These are phyloP conservation scores for Heterotis niloticus DNA, from an alignment of 2,113 vertebrate species.

Conservation along the genomic window DNA sequence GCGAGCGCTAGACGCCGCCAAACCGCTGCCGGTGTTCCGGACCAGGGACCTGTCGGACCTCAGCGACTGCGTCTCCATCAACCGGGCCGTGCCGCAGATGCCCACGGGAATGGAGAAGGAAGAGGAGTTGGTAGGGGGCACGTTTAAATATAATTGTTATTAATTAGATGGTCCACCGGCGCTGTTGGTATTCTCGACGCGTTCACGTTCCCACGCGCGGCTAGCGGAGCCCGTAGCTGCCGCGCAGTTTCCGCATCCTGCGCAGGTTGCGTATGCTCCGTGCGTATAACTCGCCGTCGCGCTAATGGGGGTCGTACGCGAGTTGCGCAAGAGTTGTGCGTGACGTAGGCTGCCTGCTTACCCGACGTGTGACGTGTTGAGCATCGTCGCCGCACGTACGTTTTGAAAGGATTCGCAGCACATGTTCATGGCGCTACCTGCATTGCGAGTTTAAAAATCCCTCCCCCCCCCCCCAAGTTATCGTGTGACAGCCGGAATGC, in stretches of 20 bases:
- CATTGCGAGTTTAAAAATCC: not conserved
- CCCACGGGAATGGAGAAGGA: conserved; percentile 90
- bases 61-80: conserved; percentile 87
- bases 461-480: too few relatives aligned
- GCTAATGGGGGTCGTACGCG: conserved; percentile 14
- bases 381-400: too few relatives aligned
- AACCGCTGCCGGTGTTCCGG: conserved; percentile 83
- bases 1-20: conserved; percentile 91
- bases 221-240: conserved; percentile 40
- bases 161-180: conserved; percentile 44
- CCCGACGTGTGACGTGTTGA: conserved; percentile 28
- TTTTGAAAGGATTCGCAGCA: too few relatives aligned
- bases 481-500: not conserved
- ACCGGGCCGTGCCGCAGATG: conserved; percentile 87
- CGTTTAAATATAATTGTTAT: conserved; percentile 45
- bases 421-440: not conserved
- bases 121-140: conserved; percentile 82
- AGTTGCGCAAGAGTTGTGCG: conserved; percentile 13
- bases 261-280: conserved; percentile 29
- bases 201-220: conserved; percentile 57
- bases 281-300: not conserved
- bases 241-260: not conserved
- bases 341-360: conserved; percentile 1
- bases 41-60: conserved; percentile 83
- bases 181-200: conserved; percentile 68